Evolutionary conservation across 1,140 invertebrate species (phyloP).

Genomic region (Diabrotica virgifera): DNA sequence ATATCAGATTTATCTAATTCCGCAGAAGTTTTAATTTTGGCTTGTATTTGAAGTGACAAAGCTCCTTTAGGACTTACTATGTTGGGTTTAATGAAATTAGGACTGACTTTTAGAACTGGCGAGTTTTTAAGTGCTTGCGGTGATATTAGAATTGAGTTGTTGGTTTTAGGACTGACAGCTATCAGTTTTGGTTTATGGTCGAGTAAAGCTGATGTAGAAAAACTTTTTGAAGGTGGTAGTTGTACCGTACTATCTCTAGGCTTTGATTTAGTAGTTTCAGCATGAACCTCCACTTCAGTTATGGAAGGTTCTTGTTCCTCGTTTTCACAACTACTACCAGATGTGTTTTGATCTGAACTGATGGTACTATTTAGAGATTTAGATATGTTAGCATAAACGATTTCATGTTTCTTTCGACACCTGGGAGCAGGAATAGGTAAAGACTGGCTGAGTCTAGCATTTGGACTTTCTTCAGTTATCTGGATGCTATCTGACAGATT

Average conservation of each 20-base stretch:
- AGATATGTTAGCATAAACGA: constrained; percentile 39
- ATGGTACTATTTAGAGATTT: constrained; percentile 22
- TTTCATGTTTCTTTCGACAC: constrained; percentile 39
- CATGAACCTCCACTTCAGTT: constrained; percentile 37
- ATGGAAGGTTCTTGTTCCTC: constrained; percentile 24
- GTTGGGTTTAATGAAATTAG: constrained; percentile 41
- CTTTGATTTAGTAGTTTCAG: constrained; percentile 14
- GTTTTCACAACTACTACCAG: constrained; percentile 29
- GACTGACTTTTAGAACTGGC: constrained; percentile 36
- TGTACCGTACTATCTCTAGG: neutral
- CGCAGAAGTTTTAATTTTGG: constrained; percentile 37
- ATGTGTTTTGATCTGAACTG: constrained; percentile 24
- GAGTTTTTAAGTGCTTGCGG: constrained; percentile 36
- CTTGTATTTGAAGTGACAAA: constrained; percentile 43
- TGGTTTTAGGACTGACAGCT: constrained; percentile 27
- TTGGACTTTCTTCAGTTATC: constrained; percentile 40
- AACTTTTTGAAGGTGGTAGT: too few species aligned
- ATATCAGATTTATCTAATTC: constrained; percentile 14
- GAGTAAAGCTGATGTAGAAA: too few species aligned
- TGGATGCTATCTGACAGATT: constrained; percentile 44
- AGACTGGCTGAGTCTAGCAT: constrained; percentile 21
- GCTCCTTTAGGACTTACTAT: constrained; percentile 44
- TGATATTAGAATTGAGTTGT: constrained; percentile 23
- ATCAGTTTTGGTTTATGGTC: constrained; percentile 25
- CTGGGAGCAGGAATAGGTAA: constrained; percentile 42